phyloP scores from a whole-genome alignment of 1,140 invertebrate genomes.

The Goniozus legneri region DNA sequence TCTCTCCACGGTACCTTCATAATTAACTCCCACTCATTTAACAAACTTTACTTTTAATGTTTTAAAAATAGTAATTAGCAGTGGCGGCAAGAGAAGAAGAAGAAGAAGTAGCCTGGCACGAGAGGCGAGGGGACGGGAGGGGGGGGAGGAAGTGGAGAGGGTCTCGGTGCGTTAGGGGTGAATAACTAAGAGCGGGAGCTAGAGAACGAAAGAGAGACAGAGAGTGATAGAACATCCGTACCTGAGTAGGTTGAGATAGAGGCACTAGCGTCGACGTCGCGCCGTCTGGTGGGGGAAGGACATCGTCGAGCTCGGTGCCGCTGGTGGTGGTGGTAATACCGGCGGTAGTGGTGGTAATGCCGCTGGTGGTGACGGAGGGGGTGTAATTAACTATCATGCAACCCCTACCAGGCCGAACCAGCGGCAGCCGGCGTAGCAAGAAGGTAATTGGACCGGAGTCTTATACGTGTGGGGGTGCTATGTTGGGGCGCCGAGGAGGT shows the following conservation, averaged over 20 bases:
- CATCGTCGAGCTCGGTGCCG: slow-evolving; percentile 25
- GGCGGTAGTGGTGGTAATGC: slow-evolving; percentile 17
- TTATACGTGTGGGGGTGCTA: slow-evolving; percentile 40
- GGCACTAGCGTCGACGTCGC: slow-evolving; percentile 11
- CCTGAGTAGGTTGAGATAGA: slow-evolving; percentile 12
- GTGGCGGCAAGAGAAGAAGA: slow-evolving; percentile 32
- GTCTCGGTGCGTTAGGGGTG: slow-evolving; percentile 18
- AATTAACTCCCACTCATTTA: slow-evolving; percentile 58
- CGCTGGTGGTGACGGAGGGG: slow-evolving; percentile 20
- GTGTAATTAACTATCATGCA: slow-evolving; percentile 56
- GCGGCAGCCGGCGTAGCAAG: slow-evolving; percentile 48
- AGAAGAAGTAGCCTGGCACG: slow-evolving; percentile 18
- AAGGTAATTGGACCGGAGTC: slow-evolving; percentile 55
- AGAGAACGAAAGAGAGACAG: slow-evolving; percentile 24
- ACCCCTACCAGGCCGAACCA: slow-evolving; percentile 47
- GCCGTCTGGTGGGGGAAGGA: slow-evolving; percentile 10
- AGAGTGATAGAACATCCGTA: slow-evolving; percentile 22
- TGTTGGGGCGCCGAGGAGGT: slow-evolving; percentile 1
- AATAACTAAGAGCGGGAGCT: slow-evolving; percentile 13
- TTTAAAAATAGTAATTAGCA: slow-evolving; percentile 57
- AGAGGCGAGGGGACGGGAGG: slow-evolving; percentile 13
- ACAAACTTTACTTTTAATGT: slow-evolving; percentile 58
- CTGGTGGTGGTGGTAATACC: slow-evolving; percentile 22
- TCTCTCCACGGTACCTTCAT: slow-evolving; percentile 55
- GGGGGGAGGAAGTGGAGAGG: slow-evolving; percentile 7